Conservation (phyloP, 2,797 vertebrate species). For the Neopelma chrysocephalum region DNA sequence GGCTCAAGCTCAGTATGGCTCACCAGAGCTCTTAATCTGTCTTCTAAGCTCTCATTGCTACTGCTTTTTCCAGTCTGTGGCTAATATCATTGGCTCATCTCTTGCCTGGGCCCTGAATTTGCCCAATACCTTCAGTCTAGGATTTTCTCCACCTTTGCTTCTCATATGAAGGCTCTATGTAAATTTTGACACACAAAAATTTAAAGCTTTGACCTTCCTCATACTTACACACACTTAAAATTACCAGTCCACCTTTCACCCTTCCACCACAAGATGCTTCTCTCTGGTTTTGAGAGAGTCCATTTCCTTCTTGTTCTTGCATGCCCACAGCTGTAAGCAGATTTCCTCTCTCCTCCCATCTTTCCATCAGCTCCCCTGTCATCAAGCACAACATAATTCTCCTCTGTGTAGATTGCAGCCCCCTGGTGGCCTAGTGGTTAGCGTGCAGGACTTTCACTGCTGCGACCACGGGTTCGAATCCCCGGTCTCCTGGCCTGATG, state of each 20-base stretch:
- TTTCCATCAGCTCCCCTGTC: not conserved
- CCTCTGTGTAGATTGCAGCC: fast-evolving
- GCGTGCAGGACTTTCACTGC: too few species aligned
- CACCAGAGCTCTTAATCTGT: constrained; percentile 1
- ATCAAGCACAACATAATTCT: not conserved
- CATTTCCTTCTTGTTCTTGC: not conserved
- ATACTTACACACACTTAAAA: not conserved
- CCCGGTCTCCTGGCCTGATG: too few species aligned
- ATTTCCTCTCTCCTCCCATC: not conserved
- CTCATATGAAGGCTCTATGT: not conserved
- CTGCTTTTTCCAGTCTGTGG: not conserved
- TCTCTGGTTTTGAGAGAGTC: not conserved
- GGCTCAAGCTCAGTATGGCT: constrained; percentile 8
- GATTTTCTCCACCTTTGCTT: not conserved
- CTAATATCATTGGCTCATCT: not conserved
- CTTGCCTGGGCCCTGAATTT: not conserved
- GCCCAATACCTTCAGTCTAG: not conserved
- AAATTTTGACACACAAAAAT: not conserved
- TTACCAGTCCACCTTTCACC: not conserved
- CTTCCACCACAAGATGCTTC: not conserved
- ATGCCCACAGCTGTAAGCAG: not conserved
- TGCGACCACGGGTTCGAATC: too few species aligned
- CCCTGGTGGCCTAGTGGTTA: too few species aligned
- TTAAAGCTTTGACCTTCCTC: constrained; percentile 3
- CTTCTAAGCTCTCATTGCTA: not conserved